These are phyloP conservation scores for Distichodus sexfasciatus DNA, from an alignment of 2,797 vertebrate species.

Conservation along the genomic window DNA sequence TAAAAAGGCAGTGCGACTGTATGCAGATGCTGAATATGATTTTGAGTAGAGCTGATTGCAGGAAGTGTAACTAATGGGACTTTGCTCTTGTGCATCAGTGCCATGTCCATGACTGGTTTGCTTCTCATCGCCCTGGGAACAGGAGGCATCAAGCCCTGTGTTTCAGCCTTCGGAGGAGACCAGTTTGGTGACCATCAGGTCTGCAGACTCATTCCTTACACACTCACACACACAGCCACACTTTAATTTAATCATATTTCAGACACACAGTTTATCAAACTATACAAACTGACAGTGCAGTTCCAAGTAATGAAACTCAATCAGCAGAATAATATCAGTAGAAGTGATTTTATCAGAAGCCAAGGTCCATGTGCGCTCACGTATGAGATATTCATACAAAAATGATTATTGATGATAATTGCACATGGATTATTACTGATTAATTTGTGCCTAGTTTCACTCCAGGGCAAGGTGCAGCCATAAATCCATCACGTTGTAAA, in stretches of 20 bases:
- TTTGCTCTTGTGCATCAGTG: slow-evolving; percentile 61
- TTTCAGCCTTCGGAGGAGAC: slow-evolving; percentile 93
- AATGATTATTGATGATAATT: neutral
- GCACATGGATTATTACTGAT: neutral
- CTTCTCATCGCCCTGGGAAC: slow-evolving; percentile 89
- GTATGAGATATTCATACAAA: slow-evolving; percentile 56
- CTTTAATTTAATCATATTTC: too few relatives aligned
- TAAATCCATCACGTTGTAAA: slow-evolving; percentile 19
- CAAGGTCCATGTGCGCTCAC: slow-evolving; percentile 17
- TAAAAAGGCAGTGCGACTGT: too few relatives aligned
- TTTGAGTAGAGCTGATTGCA: too few relatives aligned
- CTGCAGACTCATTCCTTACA: slow-evolving; percentile 37
- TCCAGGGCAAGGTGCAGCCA: neutral
- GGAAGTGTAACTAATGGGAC: too few relatives aligned
- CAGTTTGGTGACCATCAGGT: slow-evolving; percentile 94
- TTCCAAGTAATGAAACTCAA: too few relatives aligned
- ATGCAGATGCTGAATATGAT: too few relatives aligned
- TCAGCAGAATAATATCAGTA: neutral
- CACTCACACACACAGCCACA: neutral
- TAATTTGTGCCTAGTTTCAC: neutral
- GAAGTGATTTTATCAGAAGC: slow-evolving; percentile 7
- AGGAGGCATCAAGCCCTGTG: slow-evolving; percentile 97
- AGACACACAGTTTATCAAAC: too few relatives aligned
- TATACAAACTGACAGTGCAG: too few relatives aligned
- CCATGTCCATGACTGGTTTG: slow-evolving; percentile 84